phyloP scores from a whole-genome alignment of 2,113 vertebrate genomes.

The Monarcha castaneiventris region DNA sequence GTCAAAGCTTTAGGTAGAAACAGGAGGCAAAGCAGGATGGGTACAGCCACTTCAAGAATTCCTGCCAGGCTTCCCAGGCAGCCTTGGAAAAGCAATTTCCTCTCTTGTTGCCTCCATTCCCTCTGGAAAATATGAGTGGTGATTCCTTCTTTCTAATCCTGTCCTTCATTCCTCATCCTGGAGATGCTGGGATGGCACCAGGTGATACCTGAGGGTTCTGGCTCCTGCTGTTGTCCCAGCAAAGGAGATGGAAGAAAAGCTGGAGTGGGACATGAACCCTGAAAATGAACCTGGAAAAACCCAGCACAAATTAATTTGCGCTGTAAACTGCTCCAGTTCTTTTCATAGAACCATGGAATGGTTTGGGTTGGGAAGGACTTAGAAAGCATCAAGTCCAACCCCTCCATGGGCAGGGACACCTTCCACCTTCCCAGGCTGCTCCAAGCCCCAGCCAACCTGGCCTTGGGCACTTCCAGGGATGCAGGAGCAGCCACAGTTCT shows the following conservation, averaged over 20 bases:
- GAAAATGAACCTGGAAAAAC: not conserved
- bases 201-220: not conserved
- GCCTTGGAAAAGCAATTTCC: not conserved
- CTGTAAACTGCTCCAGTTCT: not conserved
- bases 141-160: not conserved
- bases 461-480: not conserved
- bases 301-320: not conserved
- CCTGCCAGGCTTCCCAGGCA: not conserved
- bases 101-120: not conserved
- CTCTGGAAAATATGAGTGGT: not conserved
- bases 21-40: not conserved
- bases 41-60: not conserved
- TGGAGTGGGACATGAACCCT: rapidly evolving
- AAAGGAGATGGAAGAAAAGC: not conserved
- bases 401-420: not conserved
- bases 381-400: not conserved
- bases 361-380: not conserved
- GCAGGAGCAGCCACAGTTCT: not conserved
- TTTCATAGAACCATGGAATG: not conserved
- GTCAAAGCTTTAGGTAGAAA: not conserved
- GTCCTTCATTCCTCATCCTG: not conserved
- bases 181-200: not conserved
- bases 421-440: not conserved
- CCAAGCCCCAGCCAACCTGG: rapidly evolving
- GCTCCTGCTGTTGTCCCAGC: not conserved